Evolutionary conservation across 2,888 invertebrate species (phyloP), one percentile per base, ranked within the genome.

Genomic region (Priocnemis perturbator): DNA sequence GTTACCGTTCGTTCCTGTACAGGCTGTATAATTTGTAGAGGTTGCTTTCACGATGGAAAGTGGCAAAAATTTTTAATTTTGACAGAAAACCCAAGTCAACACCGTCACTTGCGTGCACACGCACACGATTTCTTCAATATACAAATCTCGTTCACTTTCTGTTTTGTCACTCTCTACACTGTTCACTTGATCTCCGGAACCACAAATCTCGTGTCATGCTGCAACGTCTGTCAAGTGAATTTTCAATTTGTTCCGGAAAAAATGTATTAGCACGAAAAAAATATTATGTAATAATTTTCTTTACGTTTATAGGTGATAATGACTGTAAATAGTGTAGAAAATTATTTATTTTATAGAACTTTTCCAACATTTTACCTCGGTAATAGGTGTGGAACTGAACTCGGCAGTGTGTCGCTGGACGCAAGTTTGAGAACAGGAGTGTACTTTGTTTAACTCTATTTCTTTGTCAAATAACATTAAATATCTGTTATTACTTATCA

Each of bases 181-280:
- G 68, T 73, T 74, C 70, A 64, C 64, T 76, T 63, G 71, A 74
- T 69, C 64, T 67, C 66, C 69, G 65, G 71, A 74, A 79, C 72
- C 75, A 74, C 79, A 85, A 85, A 85, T 80, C 81, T 84, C 85
- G 79, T 86, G 85, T 86, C 85, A 86, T 84, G 85, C 78, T 81
- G 72, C 85, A 81, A 83, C 85, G 80, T 52, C 66, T 83, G 78
- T 84, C 85, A 84, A 81, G 59, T 57, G 67, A 76, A 47, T 19
- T 11, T 47, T 50, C 21, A 17, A n/a, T 50, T 50, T 50, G 4
- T 19, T 2, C n/a, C 47, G 9, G 26, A 5, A 37, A 37, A 37
- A 37, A 9, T 37, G 14, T 1, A 3, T 3, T 37, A 37, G 1
- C 14, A 3, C 4, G 11, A 37, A 37, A 11, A 11, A 37, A 11